Evolutionary conservation across 2,888 invertebrate species (phyloP), one percentile per base, ranked within the genome.

Genomic region (Trilocha varians): DNA sequence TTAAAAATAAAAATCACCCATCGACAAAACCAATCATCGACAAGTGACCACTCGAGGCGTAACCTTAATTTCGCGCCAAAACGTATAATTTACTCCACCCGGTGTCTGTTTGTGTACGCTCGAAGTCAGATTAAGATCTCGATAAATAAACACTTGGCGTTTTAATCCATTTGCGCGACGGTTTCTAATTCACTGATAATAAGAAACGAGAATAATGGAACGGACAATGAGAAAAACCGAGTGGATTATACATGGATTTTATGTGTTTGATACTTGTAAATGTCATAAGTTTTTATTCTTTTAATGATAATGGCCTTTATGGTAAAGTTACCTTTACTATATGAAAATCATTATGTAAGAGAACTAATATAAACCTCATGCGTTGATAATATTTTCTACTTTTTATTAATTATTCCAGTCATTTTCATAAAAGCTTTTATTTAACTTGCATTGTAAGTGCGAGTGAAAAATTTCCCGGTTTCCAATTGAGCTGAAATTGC

Each of bases 61-160:
- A 25, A 25, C 41, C 25, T 25, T 25, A 25, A 25, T 25, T 25
- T 25, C 11, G 25, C 55, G 60, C 54, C 59, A 78, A 75, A 72
- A 65, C 70, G 68, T 72, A 78, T 80, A 80, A 80, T 78, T 80
- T 71, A 67, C 66, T 60, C 61, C n/a, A n/a, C n/a, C 48, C 66
- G 25, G 3, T 54, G 69, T 65, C 66, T 80, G 73, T 78, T 78
- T 76, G 73, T 73, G 57, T 74, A 77, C 73, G 75, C 55, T 56
- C 65, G 71, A 67, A 69, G 70, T 65, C 62, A 69, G 78, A 79
- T 79, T 78, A 79, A 73, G 57, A 59, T 63, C 55, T 53, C 70
- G 76, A 74, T 79, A 80, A 79, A 82, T 80, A 82, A 82, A 82
- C 73, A 82, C 78, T 82, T 78, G 74, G 60, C 73, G 70, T 59